phyloP scores from a whole-genome alignment of 2,888 invertebrate genomes.

The Deroplatys truncata region DNA sequence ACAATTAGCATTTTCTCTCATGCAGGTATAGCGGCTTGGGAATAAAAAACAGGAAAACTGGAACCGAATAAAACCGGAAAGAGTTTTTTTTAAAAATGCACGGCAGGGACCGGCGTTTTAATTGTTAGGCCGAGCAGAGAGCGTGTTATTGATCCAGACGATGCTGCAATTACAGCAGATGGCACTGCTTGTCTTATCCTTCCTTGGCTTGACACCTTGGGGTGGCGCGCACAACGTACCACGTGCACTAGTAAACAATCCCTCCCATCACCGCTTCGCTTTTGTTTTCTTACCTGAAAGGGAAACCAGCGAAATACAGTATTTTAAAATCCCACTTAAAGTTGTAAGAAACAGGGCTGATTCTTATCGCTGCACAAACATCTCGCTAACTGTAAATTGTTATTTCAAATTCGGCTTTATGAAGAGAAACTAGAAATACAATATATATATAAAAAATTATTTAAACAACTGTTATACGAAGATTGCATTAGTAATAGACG shows the following conservation, averaged over 20 bases:
- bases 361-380: too few relatives aligned
- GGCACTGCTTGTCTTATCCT: not conserved
- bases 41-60: not conserved
- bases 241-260: not conserved
- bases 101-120: not conserved
- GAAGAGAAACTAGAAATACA: too few relatives aligned
- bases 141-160: not conserved
- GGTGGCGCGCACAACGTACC: not conserved
- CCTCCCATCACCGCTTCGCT: not conserved
- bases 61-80: not conserved
- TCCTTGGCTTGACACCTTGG: not conserved
- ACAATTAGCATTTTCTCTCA: not conserved
- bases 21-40: not conserved
- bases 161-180: not conserved
- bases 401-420: too few relatives aligned
- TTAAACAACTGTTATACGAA: too few relatives aligned
- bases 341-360: too few relatives aligned
- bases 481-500: too few relatives aligned
- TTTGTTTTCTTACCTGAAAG: not conserved
- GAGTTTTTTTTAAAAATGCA: not conserved
- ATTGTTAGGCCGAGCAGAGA: not conserved
- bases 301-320: too few relatives aligned
- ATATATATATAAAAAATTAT: too few relatives aligned
- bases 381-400: too few relatives aligned
- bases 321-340: too few relatives aligned